These are phyloP conservation scores for Zingel zingel DNA, from an alignment of 2,113 vertebrate genomes.

Conservation along the genomic window DNA sequence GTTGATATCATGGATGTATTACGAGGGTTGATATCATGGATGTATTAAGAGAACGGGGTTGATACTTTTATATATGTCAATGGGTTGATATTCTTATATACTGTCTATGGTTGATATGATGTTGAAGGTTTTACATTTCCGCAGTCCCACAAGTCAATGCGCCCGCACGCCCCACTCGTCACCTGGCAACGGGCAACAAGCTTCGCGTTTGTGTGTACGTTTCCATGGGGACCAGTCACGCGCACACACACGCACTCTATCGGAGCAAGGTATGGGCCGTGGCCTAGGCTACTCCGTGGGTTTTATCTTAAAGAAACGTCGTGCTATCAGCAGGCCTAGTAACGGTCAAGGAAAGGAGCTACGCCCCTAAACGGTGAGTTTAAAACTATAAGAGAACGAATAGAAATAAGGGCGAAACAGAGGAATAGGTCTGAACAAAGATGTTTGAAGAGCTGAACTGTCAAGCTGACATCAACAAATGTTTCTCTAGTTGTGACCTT, in stretches of 20 bases:
- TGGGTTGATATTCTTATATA: too few relatives aligned
- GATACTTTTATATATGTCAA: too few relatives aligned
- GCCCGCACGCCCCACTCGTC: conserved; percentile 3
- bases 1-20: too few relatives aligned
- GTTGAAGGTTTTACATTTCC: background rate
- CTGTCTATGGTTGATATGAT: too few relatives aligned
- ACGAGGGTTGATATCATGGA: too few relatives aligned
- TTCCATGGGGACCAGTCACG: conserved; percentile 75
- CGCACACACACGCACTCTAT: conserved; percentile 41
- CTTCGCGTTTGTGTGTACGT: conserved; percentile 71
- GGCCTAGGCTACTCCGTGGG: background rate
- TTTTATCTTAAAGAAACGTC: conserved; percentile 39
- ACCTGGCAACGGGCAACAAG: conserved; percentile 1
- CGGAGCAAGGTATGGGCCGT: background rate
- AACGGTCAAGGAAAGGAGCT: conserved; percentile 16
- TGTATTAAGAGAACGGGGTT: too few relatives aligned
- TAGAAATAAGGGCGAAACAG: too few relatives aligned
- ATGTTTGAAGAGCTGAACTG: background rate
- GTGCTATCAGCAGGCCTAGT: conserved; percentile 53
- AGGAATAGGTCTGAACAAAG: background rate
- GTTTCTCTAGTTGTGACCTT: background rate
- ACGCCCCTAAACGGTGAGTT: conserved; percentile 73
- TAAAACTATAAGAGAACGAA: background rate
- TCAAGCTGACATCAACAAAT: conserved; percentile 35
- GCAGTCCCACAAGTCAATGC: conserved; percentile 46